Percentiles rank a stretch among this genome's conserved stretches.
Conservation (phyloP, 2,888 invertebrate genomes). For the Emmelina monodactyla region DNA sequence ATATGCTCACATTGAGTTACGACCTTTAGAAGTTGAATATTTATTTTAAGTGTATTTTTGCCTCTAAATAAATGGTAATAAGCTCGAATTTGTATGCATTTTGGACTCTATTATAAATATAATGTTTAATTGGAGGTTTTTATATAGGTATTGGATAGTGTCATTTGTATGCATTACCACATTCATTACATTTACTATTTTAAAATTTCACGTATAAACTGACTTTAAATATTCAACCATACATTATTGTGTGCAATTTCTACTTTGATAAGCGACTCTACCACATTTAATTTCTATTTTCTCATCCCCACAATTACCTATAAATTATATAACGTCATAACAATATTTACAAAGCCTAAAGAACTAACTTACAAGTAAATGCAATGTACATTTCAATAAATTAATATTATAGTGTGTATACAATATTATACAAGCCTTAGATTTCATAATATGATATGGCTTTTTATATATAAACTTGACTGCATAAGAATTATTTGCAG, state of each 20-base stretch:
- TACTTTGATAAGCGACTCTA: constrained; percentile 53
- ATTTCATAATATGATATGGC: constrained; percentile 56
- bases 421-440: constrained; percentile 62
- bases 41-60: constrained; percentile 9
- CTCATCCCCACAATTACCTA: constrained; percentile 52
- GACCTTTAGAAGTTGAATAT: background rate
- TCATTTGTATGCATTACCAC: constrained; percentile 28
- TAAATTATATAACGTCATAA: constrained; percentile 67
- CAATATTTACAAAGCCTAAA: constrained; percentile 66
- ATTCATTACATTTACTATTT: constrained; percentile 49
- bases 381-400: constrained; percentile 64
- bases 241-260: constrained; percentile 40
- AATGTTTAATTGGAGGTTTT: no score
- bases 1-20: constrained; percentile 1
- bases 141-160: constrained; percentile 9
- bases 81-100: no score
- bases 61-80: no score
- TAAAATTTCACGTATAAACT: constrained; percentile 35
- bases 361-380: constrained; percentile 60
- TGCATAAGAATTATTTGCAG: constrained; percentile 40
- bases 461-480: constrained; percentile 39
- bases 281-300: constrained; percentile 47
- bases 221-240: constrained; percentile 30
- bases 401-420: constrained; percentile 54
- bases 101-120: no score